Base-by-base conservation (phyloP, 92 coral and sea anemone species). In the Virgularia gustaviana region DNA sequence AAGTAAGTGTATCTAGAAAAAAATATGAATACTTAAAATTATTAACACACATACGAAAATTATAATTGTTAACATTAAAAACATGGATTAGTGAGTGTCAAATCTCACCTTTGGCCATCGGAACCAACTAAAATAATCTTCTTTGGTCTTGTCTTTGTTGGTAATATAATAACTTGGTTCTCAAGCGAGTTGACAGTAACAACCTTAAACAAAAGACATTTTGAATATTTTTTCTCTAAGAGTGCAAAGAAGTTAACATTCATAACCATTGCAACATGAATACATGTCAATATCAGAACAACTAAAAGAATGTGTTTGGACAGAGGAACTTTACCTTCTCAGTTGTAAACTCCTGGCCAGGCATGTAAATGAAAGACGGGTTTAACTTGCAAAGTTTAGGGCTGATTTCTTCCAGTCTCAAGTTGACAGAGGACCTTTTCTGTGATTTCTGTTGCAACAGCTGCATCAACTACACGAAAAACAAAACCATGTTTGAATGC, bases 111-210 rank as follows among this genome's bases (percentile, higher is more conserved):
- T 75, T 87, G 98, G 36, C 96, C 95, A 80, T 92, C 96, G 20
- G 98, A 92, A 35, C 98, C 98, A 59, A 92, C 75, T 53, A 92
- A 89, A 10, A 92, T 89, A 31, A 92, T 87, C 44, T 92, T 92
- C 88, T 92, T 92, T 37, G 98, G 98, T 51, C 90, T 87, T 30
- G 98, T 92, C 71, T 92, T 92, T 19, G 98, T 92, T 15, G 98
- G 98, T 41, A 92, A 74, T 43, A 92, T 92, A 71, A 83, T 85
- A 55, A 92, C 94, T 24, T 92, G 96, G 37, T 76, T 87, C 35
- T 81, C 79, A 9, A 92, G 85, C 16, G 98, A 89, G 45, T 78
- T 85, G 34, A 92, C 88, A 38, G 98, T 88, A 12, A 92, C 90
- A 83, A 92, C 88, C 98, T 92, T 30, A 1, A 45, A 32, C 36